Evolutionary conservation across 2,797 vertebrate genomes (phyloP), one percentile per base, ranked within the genome.

Genomic region (Chaetophractus vellerosus): DNA sequence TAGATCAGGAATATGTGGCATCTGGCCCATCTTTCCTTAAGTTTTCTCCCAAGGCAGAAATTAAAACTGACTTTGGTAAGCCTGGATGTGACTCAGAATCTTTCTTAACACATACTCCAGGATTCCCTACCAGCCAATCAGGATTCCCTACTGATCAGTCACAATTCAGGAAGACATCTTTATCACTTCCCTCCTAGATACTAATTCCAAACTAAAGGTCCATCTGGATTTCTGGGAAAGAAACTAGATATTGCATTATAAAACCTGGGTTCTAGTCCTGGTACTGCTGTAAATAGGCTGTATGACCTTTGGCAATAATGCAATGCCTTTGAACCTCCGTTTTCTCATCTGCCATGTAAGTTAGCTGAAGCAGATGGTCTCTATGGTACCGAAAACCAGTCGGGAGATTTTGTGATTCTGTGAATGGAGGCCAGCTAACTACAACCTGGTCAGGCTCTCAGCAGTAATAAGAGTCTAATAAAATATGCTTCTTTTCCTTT

Each of bases 281-380:
- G 68, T 57, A 74, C 19, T 85, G 28, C 33, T n/a, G 38, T 59
- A 82, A 89, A 52, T 72, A 92, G 88, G 36, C 45, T 76, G n/a
- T 74, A 18, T 16, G 48, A 81, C 57, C 24, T 8, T 55, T 78
- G 50, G 33, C n/a, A 80, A 93, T 28, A 87, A 69, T 19, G 76
- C 19, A 63, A 63, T 23, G 45, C 23, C 5, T 64, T 1, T 10
- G n/a, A 64, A 48, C 26, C n/a, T 80, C 76, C 10, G 0, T 78
- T 85, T 93, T 88, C 59, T 96, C 59, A 79, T 78, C 63, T 88
- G 28, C 6, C 52, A 1, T 71, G 1, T 57, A 68, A 88, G 50
- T 86, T 48, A 92, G 64, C 81, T 79, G 74, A 94, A 64, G 19
- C 31, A 72, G 48, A 74, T 72, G 19, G 15, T n/a, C 84, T 87